Base-by-base conservation (phyloP, 2,113 vertebrate genomes). In the Baryphthengus martii region DNA sequence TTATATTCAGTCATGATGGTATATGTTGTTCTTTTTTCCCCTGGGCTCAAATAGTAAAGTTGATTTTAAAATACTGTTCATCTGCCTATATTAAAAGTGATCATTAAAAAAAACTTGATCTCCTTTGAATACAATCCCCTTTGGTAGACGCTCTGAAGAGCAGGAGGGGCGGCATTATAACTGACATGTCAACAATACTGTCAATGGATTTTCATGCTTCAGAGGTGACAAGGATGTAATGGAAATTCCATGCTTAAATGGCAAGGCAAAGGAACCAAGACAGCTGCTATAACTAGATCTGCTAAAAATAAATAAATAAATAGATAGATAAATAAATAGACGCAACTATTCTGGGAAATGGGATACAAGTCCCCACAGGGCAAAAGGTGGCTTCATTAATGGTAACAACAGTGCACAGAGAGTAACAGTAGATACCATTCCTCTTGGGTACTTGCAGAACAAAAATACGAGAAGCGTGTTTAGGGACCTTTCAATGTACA, bases 221-320 rank as follows among this genome's bases (percentile, higher is more conserved):
- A 94, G 88, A 93, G 67, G 47, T 88, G 90, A 83, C 85, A 92
- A 90, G 90, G 83, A 50, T 90, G 24, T 88, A 92, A 96, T 86
- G 4, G 3, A 90, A 96, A 95, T 95, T 80, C 88, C 61, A 39
- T 80, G 83, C 88, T 77, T 92, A 90, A 92, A 86, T 92, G 55
- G 74, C 78, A 90, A 93, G 52, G 78, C 74, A 95, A 85, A 88
- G 72, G 72, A 58, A 93, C 37, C 17, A 86, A 93, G 72, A 90
- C 72, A 92, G 72, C 55, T 93, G 25, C 68, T 90, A 14, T 62
- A 92, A 77, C 45, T 49, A 84, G 49, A 56, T 70, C 45, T 83
- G 63, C 58, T 81, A 88, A 33, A 95, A 94, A 82, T 45, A 85
- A 13, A 93, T 26, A 17, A 49, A n/a, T n/a, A 89, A 85, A 55